Percentiles rank a stretch among this genome's conserved stretches.
These are phyloP conservation scores for Hippocampus zosterae DNA, from an alignment of 2,113 vertebrate species.

Conservation along the genomic window DNA sequence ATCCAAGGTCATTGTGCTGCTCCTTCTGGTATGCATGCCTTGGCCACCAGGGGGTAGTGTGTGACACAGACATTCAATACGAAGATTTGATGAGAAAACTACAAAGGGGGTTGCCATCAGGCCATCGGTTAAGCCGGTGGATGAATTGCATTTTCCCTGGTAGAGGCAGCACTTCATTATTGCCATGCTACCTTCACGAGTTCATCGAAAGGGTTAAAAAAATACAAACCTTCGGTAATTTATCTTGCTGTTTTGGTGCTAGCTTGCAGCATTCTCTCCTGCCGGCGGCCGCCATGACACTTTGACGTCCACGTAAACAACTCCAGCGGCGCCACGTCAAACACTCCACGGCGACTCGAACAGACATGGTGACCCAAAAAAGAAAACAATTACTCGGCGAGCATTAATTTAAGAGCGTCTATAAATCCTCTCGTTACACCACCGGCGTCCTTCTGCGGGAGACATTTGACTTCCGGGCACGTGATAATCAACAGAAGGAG, in stretches of 20 bases:
- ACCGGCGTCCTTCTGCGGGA: slow-evolving; percentile 9
- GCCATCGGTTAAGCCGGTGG: too few species aligned
- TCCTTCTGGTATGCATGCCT: too few species aligned
- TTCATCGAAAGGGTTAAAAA: too few species aligned
- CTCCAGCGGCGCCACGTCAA: slow-evolving; percentile 7
- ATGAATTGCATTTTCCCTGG: background rate
- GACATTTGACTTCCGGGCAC: slow-evolving; percentile 6
- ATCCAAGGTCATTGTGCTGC: too few species aligned
- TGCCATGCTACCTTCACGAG: background rate
- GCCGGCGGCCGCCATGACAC: background rate
- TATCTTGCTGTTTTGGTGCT: slow-evolving; percentile 9
- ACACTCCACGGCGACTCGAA: background rate
- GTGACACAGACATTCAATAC: too few species aligned
- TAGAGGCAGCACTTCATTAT: background rate
- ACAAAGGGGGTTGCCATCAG: background rate
- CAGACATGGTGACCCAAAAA: background rate
- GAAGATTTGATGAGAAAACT: background rate
- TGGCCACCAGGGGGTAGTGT: background rate
- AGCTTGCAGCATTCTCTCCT: background rate
- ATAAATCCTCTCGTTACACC: background rate
- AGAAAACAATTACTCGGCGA: background rate
- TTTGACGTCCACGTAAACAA: background rate
- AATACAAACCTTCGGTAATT: slow-evolving; percentile 40
- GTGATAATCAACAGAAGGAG: slow-evolving; percentile 5
- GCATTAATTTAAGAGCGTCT: background rate